Percentiles rank a stretch among this genome's conserved stretches.
Conservation (phyloP, 2,113 vertebrate genomes). For the Falcunculus frontatus region DNA sequence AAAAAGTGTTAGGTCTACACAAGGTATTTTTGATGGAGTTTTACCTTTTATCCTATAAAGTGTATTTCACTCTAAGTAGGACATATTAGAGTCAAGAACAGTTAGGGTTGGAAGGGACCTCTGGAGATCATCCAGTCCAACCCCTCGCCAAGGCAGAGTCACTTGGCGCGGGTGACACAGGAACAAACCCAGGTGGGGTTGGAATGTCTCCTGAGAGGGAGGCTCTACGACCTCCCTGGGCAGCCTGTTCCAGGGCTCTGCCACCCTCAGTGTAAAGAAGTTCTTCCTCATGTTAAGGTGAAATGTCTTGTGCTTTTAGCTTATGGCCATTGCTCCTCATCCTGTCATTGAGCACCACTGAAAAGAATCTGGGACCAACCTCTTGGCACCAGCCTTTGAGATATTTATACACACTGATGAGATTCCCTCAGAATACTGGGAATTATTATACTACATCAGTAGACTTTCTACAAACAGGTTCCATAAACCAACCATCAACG, state of each 20-base stretch:
- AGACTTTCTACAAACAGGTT: not conserved
- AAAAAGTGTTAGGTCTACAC: not conserved
- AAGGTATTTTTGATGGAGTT: not conserved
- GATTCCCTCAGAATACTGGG: not conserved
- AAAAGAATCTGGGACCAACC: not conserved
- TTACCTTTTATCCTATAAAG: not conserved
- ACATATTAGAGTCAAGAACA: not conserved
- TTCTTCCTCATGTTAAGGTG: not conserved
- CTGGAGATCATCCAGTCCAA: not conserved
- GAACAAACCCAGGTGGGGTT: accelerated
- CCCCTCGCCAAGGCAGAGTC: not conserved
- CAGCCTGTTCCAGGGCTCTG: not conserved
- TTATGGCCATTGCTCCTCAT: not conserved
- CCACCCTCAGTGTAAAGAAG: not conserved
- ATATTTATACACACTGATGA: not conserved
- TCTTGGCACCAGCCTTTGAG: not conserved
- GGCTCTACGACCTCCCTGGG: accelerated
- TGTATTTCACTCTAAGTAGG: not conserved
- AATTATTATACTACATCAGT: not conserved
- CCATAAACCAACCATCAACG: not conserved
- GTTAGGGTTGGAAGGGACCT: not conserved
- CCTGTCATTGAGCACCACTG: not conserved
- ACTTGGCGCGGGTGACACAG: not conserved
- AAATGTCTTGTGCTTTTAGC: not conserved
- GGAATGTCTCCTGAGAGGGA: not conserved